These are phyloP conservation scores for Champsocephalus esox DNA, from an alignment of 2,797 vertebrate genomes.

Conservation along the genomic window DNA sequence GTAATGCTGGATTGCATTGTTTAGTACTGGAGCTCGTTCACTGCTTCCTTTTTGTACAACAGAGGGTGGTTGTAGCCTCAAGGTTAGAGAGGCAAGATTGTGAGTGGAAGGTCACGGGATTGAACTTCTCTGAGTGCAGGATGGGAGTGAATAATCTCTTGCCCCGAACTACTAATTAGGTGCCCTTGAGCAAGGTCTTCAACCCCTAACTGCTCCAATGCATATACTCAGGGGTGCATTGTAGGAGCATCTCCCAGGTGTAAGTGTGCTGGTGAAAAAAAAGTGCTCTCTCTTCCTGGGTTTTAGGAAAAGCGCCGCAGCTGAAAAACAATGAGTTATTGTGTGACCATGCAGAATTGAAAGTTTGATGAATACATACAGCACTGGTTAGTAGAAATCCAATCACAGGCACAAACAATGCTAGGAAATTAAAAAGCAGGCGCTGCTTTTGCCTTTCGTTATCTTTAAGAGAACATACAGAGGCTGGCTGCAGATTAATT, in stretches of 20 bases:
- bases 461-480: slow-evolving; percentile 82
- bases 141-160: slow-evolving; percentile 67
- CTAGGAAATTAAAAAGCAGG: slow-evolving; percentile 60
- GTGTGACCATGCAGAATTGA: slow-evolving; percentile 23
- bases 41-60: slow-evolving; percentile 38
- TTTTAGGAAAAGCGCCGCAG: slow-evolving; percentile 41
- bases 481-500: slow-evolving; percentile 79
- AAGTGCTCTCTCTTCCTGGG: slow-evolving; percentile 19
- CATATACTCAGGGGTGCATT: slow-evolving; percentile 41
- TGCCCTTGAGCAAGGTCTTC: slow-evolving; percentile 76
- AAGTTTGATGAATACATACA: slow-evolving; percentile 39
- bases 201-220: slow-evolving; percentile 57
- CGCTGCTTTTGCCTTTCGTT: slow-evolving; percentile 62
- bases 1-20: slow-evolving; percentile 38
- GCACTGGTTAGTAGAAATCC: slow-evolving; percentile 44
- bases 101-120: slow-evolving; percentile 69
- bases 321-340: slow-evolving; percentile 37
- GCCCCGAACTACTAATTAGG: slow-evolving; percentile 74
- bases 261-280: slow-evolving; percentile 34
- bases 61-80: slow-evolving; percentile 57
- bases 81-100: slow-evolving; percentile 65
- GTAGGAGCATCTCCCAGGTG: slow-evolving; percentile 57
- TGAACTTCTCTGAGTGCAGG: slow-evolving; percentile 65
- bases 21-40: slow-evolving; percentile 29
- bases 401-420: slow-evolving; percentile 69